A percentile compares a stretch with the other conserved stretches of the same genome.
Conservation (phyloP, 2,797 vertebrate genomes). For the Australoheros facetus region DNA sequence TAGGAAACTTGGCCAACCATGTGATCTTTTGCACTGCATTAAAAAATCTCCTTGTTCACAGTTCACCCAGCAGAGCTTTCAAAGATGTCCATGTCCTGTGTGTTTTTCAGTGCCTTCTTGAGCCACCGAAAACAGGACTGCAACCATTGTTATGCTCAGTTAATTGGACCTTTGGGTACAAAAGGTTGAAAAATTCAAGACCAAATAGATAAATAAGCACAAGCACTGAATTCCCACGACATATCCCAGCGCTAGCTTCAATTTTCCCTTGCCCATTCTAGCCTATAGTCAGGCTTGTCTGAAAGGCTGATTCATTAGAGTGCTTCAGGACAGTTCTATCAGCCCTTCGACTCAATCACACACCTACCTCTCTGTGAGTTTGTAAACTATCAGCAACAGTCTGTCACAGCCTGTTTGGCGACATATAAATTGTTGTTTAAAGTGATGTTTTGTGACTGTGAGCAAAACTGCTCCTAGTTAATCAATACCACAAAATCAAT, state of each 20-base stretch:
- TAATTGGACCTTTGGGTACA: conserved; percentile 80
- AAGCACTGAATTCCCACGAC: conserved; percentile 67
- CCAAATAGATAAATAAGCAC: conserved; percentile 77
- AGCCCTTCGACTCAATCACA: conserved; percentile 63
- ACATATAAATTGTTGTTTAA: conserved; percentile 78
- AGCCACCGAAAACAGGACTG: conserved; percentile 50
- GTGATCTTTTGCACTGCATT: conserved; percentile 59
- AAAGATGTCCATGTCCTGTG: conserved; percentile 57
- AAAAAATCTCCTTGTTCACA: conserved; percentile 60
- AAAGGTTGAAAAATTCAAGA: conserved; percentile 74
- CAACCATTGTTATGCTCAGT: conserved; percentile 72
- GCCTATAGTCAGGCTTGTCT: conserved; percentile 53
- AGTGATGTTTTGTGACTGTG: conserved; percentile 77
- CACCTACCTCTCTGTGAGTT: conserved; percentile 60
- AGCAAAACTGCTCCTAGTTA: conserved; percentile 75
- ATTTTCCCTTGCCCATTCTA: conserved; percentile 58
- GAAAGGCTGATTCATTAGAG: conserved; percentile 75
- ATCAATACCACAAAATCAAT: conserved; percentile 80
- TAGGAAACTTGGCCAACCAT: conserved; percentile 56
- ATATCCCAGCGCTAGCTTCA: conserved; percentile 35
- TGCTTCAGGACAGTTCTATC: conserved; percentile 68
- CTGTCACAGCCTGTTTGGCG: conserved; percentile 62
- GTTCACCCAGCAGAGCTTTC: conserved; percentile 65
- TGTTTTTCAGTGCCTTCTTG: conserved; percentile 67
- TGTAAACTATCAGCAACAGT: conserved; percentile 71